Percentiles rank a stretch among this genome's conserved stretches.
phyloP scores from a whole-genome alignment of 2,888 invertebrate species.

The Desoria tigrina region DNA sequence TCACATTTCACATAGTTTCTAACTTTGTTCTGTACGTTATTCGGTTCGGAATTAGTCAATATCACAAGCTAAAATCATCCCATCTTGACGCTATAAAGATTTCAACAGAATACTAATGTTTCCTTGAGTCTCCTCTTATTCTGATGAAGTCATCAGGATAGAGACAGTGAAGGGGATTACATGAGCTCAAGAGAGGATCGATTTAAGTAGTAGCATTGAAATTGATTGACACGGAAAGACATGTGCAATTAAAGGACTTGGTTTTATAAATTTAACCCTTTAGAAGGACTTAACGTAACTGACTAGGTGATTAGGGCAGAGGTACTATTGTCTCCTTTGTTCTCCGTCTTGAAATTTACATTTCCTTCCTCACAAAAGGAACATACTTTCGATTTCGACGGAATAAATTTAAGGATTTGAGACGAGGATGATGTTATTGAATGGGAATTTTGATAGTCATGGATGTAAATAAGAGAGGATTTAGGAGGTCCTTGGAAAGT shows the following conservation, averaged over 20 bases:
- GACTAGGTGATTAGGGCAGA: background rate
- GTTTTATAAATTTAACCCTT: conserved; percentile 17
- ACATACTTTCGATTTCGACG: no score
- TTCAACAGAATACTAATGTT: no score
- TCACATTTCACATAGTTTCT: no score
- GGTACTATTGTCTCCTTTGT: background rate
- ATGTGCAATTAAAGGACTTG: conserved; percentile 14
- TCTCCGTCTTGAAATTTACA: background rate
- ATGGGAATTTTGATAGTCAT: conserved; percentile 9
- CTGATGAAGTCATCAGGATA: conserved; percentile 18
- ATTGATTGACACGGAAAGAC: conserved; percentile 14
- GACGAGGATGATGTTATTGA: background rate
- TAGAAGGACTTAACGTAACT: conserved; percentile 6
- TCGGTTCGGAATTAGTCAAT: no score
- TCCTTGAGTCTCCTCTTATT: no score
- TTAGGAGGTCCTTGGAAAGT: background rate
- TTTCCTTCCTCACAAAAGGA: no score
- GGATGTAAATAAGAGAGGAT: conserved; percentile 4
- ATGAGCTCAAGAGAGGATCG: conserved; percentile 1
- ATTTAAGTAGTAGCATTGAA: conserved; percentile 22
- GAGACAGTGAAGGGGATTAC: background rate
- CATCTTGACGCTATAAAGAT: no score
- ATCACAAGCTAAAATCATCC: no score
- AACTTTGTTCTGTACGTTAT: no score
- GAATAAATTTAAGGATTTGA: background rate